Percentiles rank a stretch among this genome's conserved stretches.
Evolutionary conservation across 2,113 vertebrate species (phyloP).

Genomic region (Phylloscopus trochilus): DNA sequence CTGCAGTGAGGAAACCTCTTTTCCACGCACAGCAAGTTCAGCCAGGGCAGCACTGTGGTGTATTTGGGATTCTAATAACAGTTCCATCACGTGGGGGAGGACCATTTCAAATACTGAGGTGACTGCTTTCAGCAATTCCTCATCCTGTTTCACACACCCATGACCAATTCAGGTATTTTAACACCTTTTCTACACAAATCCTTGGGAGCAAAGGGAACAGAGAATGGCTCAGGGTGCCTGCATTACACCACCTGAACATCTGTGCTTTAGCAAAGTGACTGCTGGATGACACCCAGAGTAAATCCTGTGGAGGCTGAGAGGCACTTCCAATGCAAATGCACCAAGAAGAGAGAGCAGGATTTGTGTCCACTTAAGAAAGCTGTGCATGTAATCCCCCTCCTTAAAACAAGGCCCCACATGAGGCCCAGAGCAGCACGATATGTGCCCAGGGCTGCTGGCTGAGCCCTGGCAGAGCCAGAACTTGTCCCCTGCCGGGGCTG

Average conservation of each 20-base stretch:
- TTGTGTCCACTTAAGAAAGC: background rate
- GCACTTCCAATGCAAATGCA: background rate
- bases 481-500: accelerated
- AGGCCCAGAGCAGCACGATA: background rate
- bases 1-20: background rate
- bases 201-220: background rate
- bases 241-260: background rate
- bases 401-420: background rate
- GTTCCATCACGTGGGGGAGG: accelerated
- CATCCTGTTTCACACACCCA: background rate
- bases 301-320: background rate
- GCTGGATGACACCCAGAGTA: background rate
- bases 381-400: background rate
- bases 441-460: background rate
- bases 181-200: background rate
- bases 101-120: background rate
- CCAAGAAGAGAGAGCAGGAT: background rate
- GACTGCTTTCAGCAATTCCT: background rate
- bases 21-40: background rate
- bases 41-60: background rate
- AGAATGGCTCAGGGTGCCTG: accelerated
- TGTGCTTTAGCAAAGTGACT: background rate
- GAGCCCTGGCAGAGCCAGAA: background rate
- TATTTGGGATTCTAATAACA: background rate
- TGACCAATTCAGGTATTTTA: accelerated